phyloP scores from a whole-genome alignment of 2,113 vertebrate species.

The Crocuta crocuta region DNA sequence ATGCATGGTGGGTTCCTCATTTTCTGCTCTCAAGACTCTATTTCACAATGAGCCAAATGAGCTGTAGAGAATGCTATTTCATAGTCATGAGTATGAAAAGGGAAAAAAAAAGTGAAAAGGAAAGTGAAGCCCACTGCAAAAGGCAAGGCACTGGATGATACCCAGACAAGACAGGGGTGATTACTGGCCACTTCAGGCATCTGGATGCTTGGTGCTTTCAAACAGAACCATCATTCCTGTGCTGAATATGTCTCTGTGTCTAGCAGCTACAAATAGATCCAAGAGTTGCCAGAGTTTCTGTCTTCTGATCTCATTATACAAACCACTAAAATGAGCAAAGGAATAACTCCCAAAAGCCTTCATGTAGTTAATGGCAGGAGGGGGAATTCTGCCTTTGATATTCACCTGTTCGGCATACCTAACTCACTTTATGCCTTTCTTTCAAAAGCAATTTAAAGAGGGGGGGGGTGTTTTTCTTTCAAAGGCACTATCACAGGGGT shows the following conservation, averaged over 20 bases:
- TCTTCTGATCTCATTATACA: conserved; percentile 86
- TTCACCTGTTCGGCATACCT: conserved; percentile 80
- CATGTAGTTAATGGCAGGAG: conserved; percentile 82
- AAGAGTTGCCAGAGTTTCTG: conserved; percentile 80
- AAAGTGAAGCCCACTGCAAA: neutral
- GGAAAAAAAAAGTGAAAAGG: neutral
- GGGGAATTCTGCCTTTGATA: conserved; percentile 85
- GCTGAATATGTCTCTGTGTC: conserved; percentile 76
- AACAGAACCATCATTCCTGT: conserved; percentile 79
- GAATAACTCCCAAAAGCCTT: conserved; percentile 85
- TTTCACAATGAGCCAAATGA: neutral
- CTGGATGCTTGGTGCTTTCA: conserved; percentile 67
- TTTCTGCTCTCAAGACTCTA: neutral
- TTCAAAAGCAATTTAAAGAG: conserved; percentile 66
- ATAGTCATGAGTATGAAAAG: neutral
- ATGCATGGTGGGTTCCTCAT: neutral
- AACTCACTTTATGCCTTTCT: conserved; percentile 74
- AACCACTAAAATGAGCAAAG: conserved; percentile 84
- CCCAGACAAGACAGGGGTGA: neutral
- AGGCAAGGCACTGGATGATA: neutral
- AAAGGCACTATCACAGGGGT: conserved; percentile 71
- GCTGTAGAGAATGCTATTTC: neutral
- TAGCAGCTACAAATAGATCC: conserved; percentile 80
- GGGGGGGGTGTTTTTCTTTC: conserved; percentile 58
- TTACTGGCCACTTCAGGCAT: neutral